These are phyloP conservation scores for Lacerta agilis DNA, from an alignment of 2,797 vertebrate genomes.

Conservation along the genomic window DNA sequence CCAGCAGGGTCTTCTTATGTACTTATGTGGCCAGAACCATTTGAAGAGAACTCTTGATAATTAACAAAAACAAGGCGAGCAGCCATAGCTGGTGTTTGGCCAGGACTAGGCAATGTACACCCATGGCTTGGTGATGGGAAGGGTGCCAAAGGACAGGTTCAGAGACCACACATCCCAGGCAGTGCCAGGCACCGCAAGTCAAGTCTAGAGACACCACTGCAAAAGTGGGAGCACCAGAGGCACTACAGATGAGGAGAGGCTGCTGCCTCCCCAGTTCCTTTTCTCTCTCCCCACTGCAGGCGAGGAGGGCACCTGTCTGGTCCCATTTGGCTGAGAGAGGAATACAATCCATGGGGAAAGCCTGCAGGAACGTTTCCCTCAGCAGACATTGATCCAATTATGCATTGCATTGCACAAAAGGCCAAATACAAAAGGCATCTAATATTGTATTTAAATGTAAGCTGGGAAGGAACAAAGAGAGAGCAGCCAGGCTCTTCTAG, in stretches of 20 bases:
- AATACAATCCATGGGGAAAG: accelerated
- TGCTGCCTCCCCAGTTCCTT: background rate
- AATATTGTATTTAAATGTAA: background rate
- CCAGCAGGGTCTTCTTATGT: no score
- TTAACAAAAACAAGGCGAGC: background rate
- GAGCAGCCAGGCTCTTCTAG: no score
- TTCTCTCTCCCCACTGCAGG: accelerated
- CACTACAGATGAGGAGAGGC: background rate
- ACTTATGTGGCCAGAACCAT: background rate
- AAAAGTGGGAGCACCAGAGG: background rate
- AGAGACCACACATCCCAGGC: background rate
- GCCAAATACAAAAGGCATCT: background rate
- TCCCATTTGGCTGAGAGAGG: background rate
- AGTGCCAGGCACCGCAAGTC: background rate
- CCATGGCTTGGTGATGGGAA: no score
- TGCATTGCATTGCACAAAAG: background rate
- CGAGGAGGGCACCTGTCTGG: background rate
- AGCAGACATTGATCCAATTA: background rate
- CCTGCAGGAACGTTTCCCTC: background rate
- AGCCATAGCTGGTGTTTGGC: background rate
- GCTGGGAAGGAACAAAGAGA: background rate
- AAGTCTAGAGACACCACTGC: background rate
- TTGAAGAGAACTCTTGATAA: background rate
- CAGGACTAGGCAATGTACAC: background rate
- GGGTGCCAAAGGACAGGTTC: no score